Percentiles rank a stretch among this genome's conserved stretches.
These are phyloP conservation scores for Rhinoraja longicauda DNA, from an alignment of 2,797 vertebrate genomes.

Conservation along the genomic window DNA sequence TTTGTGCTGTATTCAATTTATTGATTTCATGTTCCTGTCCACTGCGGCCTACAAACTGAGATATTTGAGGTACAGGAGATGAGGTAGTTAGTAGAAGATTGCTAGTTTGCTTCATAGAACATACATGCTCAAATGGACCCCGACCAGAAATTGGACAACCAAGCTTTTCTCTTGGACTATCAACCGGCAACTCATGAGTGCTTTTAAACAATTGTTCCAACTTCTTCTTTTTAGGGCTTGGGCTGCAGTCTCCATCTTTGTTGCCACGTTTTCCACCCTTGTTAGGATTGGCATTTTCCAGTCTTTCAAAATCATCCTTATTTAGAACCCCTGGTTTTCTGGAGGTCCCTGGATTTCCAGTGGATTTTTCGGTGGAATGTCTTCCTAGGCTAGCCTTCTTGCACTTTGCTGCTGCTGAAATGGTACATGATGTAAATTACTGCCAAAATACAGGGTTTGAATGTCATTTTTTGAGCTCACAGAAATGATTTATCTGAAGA, in stretches of 20 bases:
- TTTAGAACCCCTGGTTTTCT: constrained; percentile 44
- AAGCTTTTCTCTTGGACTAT: constrained; percentile 52
- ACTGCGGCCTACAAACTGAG: constrained; percentile 15
- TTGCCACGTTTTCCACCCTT: constrained; percentile 65
- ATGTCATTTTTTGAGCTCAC: constrained; percentile 33
- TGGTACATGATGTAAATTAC: constrained; percentile 38
- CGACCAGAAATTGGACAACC: neutral
- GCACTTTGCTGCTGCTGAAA: constrained; percentile 33
- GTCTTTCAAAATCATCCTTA: constrained; percentile 63
- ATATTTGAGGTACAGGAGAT: constrained; percentile 28
- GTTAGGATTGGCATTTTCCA: constrained; percentile 58
- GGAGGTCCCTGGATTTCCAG: constrained; percentile 2
- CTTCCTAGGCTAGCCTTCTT: constrained; percentile 35
- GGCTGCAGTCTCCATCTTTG: constrained; percentile 69
- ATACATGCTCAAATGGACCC: neutral
- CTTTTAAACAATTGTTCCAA: constrained; percentile 93
- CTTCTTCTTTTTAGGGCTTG: constrained; percentile 86
- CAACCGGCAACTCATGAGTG: constrained; percentile 79
- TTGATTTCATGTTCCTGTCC: constrained; percentile 44
- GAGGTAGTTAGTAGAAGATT: constrained; percentile 33
- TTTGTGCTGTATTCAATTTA: constrained; percentile 11
- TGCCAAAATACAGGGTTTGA: constrained; percentile 32
- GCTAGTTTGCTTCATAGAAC: constrained; percentile 7
- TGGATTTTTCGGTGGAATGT: constrained; percentile 19
- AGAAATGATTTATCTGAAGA: constrained; percentile 29